phyloP scores from a whole-genome alignment of 2,888 invertebrate genomes.

The Lampropteryx suffumata region DNA sequence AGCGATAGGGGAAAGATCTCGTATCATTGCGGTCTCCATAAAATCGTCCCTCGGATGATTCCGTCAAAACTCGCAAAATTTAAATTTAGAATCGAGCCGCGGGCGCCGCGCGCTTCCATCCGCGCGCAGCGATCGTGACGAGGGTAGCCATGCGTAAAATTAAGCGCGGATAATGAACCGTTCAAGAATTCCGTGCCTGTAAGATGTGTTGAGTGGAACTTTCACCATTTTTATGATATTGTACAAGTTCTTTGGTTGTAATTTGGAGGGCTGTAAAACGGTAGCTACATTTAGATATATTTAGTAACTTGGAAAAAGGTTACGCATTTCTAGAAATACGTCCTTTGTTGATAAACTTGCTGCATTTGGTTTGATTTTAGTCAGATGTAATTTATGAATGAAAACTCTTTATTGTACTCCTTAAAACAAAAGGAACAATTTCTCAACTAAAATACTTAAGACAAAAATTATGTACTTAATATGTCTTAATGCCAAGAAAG shows the following conservation, averaged over 20 bases:
- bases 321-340: neutral
- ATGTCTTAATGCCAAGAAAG: no score
- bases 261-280: conserved; percentile 4
- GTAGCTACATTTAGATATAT: no score
- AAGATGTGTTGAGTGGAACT: conserved; percentile 54
- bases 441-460: no score
- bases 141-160: conserved; percentile 80
- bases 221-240: conserved; percentile 22
- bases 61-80: conserved; percentile 51
- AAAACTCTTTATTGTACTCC: no score
- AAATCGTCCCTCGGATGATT: conserved; percentile 41
- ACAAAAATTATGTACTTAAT: no score
- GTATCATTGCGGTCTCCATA: conserved; percentile 30
- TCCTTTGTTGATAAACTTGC: no score
- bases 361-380: no score
- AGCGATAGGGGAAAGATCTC: conserved; percentile 24
- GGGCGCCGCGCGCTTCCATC: conserved; percentile 36
- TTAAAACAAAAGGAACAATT: no score
- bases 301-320: neutral
- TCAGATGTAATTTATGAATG: no score
- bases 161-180: conserved; percentile 79
- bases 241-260: conserved; percentile 6
- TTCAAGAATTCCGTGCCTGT: conserved; percentile 35
- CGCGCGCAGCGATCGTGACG: conserved; percentile 52
- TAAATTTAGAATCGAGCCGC: conserved; percentile 53